Evolutionary conservation across 2,888 invertebrate genomes (phyloP), one percentile per base, ranked within the genome.

Genomic region (Leptopilina syphax): DNA sequence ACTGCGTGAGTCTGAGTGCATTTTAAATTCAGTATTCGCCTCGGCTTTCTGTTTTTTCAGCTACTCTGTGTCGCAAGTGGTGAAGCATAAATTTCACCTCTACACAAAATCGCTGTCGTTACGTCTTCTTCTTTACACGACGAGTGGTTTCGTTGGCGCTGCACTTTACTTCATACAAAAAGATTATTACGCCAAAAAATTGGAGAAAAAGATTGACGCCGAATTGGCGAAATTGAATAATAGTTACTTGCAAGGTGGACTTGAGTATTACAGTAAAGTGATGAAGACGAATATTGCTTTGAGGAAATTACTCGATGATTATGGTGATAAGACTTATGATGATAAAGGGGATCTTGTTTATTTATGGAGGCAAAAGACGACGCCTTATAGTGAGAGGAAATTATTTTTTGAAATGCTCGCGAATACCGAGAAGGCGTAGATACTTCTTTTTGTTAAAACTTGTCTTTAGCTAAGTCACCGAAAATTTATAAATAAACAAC

Each of bases 231-330:
- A 93, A 50, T 89, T 95, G 79, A 95, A 95, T 65, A 91, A 92
- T 65, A 93, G 95, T 66, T 96, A 95, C 90, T 92, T 95, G 10
- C 93, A 95, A 88, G 96, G 96, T 70, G 97, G 96, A 3, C 92
- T 95, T 50, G 95, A 95, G 89, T 97, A 94, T 92, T 97, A 97
- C 89, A 94, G 94, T 44, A 96, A 96, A 92, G 89, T 94, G 44
- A 89, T 96, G 63, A 92, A 95, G 85, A 94, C 96, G 89, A 97
- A 97, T 91, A 94, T 95, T 86, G 96, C 96, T 0, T 90, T 97
- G 24, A 93, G 96, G 85, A 92, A 93, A 80, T 89, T 97, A 10
- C 92, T 96, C 92, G 96, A 95, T 0, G 89, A 90, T 27, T 92
- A 93, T 70, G 96, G 96, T 0, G 93, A 94, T 87, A 92, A 91